Evolutionary conservation across 92 coral and sea anemone genomes (phyloP).

Genomic region (Montipora capitata): DNA sequence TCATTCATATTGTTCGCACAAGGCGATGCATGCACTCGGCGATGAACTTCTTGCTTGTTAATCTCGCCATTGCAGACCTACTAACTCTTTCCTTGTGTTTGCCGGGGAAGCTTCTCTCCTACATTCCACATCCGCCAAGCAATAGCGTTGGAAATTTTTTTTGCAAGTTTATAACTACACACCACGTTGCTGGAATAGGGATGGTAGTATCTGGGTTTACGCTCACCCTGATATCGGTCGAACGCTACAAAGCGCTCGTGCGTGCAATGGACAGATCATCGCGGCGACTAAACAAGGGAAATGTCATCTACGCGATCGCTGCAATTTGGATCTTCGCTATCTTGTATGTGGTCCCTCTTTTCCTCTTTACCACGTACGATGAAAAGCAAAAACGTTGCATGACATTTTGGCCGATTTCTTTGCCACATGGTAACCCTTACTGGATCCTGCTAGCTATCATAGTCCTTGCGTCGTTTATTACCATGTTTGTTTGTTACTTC

Average conservation of each 20-base stretch:
- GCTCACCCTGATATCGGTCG: constrained; percentile 84
- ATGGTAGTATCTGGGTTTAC: constrained; percentile 84
- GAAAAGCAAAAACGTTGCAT: constrained; percentile 28
- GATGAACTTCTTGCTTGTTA: constrained; percentile 80
- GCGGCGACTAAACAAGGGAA: constrained; percentile 63
- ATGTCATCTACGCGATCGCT: constrained; percentile 74
- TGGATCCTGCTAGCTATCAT: constrained; percentile 77
- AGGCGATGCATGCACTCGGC: constrained; percentile 79
- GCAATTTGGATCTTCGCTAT: constrained; percentile 76
- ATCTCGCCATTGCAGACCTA: constrained; percentile 85
- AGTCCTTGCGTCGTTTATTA: constrained; percentile 45
- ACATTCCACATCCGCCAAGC: constrained; percentile 47
- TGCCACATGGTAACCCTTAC: constrained; percentile 43
- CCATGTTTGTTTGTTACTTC: constrained; percentile 78
- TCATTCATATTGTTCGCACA: constrained; percentile 74
- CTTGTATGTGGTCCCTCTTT: constrained; percentile 75
- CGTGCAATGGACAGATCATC: constrained; percentile 57
- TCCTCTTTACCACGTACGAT: constrained; percentile 62
- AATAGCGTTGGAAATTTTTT: constrained; percentile 72
- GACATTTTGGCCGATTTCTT: constrained; percentile 45
- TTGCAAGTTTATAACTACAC: constrained; percentile 85
- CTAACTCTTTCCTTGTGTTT: constrained; percentile 77
- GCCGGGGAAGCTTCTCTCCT: constrained; percentile 65
- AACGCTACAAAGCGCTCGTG: constrained; percentile 86
- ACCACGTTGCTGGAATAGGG: constrained; percentile 74